Evolutionary conservation across 2,797 vertebrate species (phyloP), one percentile per base, ranked within the genome.

Genomic region (Sebastes cheni): DNA sequence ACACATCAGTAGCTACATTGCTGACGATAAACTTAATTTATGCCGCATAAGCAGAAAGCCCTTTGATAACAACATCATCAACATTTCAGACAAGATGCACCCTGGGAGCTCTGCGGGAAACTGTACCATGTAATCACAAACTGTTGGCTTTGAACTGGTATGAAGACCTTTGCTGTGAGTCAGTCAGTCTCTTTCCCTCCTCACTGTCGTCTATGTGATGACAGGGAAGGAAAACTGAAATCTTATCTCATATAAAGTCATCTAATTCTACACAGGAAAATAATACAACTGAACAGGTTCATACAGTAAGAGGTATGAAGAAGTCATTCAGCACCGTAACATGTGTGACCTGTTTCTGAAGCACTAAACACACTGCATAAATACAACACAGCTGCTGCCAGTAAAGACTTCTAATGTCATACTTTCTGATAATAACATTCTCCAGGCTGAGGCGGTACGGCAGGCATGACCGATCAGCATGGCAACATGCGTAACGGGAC

Each of bases 1-100:
- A 75, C 16, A 75, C 16, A 75, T 64, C 59, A 55, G 36, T 39
- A 60, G 56, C 58, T 67, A 39, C 60, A 69, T 5, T 60, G 60
- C 71, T 74, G 42, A 80, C 25, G 11, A 67, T 61, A 79, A 80
- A 81, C 23, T n/a, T 72, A 66, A 72, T 75, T 69, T 75, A 74
- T 66, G 64, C 32, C 20, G 23, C 58, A 69, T 75, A 78, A 77
- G 80, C 71, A 66, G 67, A 79, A 86, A 84, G 71, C n/a, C 6
- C 54, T 75, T 70, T 77, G 54, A 84, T 75, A 77, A 72, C n/a
- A 56, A 60, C 79, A 80, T 69, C 64, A 83, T 81, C 46, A 77
- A 80, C 72, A 70, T 64, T 80, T 81, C 70, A 75, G 77, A 78
- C 67, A 66, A 61, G 80, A 78, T 61, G 36, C 75, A 60, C 23